phyloP scores from a whole-genome alignment of 2,888 invertebrate species.

The Creontiades dilutus region DNA sequence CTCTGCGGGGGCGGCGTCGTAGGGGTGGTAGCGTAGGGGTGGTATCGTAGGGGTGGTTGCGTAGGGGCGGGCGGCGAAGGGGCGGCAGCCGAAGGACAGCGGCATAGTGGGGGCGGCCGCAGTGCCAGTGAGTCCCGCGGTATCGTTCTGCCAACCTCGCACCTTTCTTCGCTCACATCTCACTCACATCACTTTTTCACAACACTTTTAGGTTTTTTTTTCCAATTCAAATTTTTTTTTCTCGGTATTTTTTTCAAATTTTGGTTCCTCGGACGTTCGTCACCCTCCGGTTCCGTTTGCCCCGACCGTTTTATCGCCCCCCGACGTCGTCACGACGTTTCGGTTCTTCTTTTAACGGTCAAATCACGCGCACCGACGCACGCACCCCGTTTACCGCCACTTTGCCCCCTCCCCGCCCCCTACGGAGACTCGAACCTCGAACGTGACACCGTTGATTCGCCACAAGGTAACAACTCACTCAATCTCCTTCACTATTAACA shows the following conservation, averaged over 20 bases:
- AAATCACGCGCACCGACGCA: conserved; percentile 21
- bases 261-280: neutral
- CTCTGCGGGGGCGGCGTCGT: neutral
- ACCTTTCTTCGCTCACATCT: conserved; percentile 50
- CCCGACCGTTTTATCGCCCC: neutral
- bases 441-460: neutral
- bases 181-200: conserved; percentile 43
- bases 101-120: conserved; percentile 17
- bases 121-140: conserved; percentile 60
- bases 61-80: neutral
- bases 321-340: neutral
- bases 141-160: conserved; percentile 51
- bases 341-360: neutral
- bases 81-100: neutral
- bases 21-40: conserved; percentile 34
- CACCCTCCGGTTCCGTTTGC: neutral
- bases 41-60: neutral
- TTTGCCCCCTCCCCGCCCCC: neutral
- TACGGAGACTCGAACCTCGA: neutral
- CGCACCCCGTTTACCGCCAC: conserved; percentile 31
- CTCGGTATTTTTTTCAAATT: neutral
- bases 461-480: conserved; percentile 3
- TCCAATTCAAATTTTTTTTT: neutral
- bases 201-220: conserved; percentile 9
- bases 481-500: neutral